These are phyloP conservation scores for Pogonomyrmex californicus DNA, from an alignment of 1,140 invertebrate species.

Conservation along the genomic window DNA sequence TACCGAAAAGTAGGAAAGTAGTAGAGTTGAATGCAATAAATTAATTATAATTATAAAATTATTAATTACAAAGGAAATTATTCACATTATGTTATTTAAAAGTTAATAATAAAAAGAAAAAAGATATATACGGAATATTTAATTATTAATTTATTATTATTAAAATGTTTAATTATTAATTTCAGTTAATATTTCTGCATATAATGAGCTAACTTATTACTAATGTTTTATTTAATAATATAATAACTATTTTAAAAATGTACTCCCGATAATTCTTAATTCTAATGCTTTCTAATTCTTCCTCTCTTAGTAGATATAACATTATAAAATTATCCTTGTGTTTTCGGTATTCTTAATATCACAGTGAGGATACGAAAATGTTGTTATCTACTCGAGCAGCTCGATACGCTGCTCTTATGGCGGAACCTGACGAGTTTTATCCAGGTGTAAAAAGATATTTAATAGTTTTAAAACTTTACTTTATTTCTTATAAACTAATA, in stretches of 20 bases:
- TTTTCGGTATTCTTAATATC: conserved; percentile 13
- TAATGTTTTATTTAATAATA: neutral
- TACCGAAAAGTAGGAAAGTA: neutral
- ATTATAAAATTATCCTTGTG: conserved; percentile 17
- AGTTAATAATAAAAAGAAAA: neutral
- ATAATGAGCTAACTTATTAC: neutral
- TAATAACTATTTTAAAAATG: no score
- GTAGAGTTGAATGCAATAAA: neutral
- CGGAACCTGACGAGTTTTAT: conserved; percentile 83
- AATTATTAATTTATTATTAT: no score
- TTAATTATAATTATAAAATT: neutral
- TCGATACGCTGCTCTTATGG: conserved; percentile 83
- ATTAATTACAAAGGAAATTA: neutral
- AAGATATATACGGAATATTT: neutral
- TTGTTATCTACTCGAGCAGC: conserved; percentile 81
- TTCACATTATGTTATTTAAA: conserved; percentile 8
- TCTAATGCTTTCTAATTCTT: no score
- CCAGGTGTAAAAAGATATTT: conserved; percentile 76
- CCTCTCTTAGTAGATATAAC: neutral
- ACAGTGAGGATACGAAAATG: conserved; percentile 66
- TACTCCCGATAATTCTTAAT: no score
- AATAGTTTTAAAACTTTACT: neutral
- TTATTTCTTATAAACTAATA: conserved; percentile 5
- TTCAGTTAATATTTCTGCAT: neutral
- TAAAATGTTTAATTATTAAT: neutral